phyloP scores from a whole-genome alignment of 2,113 vertebrate genomes.

The Prionailurus bengalensis region DNA sequence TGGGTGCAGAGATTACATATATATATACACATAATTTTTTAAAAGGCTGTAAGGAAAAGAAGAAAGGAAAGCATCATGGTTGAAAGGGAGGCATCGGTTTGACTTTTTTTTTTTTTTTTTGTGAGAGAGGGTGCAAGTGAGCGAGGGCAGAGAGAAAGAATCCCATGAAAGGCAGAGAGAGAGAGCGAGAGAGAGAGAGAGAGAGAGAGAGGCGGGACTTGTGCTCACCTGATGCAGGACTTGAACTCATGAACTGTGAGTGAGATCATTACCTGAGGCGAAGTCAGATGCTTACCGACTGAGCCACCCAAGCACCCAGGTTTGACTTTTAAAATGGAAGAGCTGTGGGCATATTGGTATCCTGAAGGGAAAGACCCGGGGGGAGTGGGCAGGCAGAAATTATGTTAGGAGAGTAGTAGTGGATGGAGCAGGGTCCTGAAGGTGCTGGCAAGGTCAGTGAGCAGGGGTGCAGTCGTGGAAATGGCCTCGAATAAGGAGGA shows the following conservation, averaged over 20 bases:
- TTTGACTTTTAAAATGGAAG: neutral
- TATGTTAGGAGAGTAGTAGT: neutral
- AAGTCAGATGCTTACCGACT: no score
- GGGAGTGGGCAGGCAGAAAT: neutral
- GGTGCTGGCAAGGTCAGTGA: neutral
- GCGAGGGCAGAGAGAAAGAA: no score
- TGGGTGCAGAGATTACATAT: neutral
- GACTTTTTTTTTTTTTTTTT: neutral
- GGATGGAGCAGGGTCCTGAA: neutral
- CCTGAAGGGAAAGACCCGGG: neutral
- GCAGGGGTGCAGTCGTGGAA: neutral
- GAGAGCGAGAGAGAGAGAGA: no score
- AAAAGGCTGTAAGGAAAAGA: neutral
- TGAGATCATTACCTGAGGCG: no score
- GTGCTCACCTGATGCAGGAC: no score
- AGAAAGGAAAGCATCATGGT: neutral
- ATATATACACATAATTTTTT: neutral
- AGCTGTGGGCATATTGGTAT: neutral
- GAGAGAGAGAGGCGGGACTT: no score
- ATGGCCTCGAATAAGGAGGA: constrained; percentile 36
- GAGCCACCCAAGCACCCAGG: no score
- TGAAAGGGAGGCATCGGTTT: neutral
- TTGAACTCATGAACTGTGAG: no score
- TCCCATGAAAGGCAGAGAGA: no score
- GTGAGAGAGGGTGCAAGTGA: no score